A percentile compares a stretch with the other conserved stretches of the same genome.
Conservation (phyloP, 2,888 invertebrate species). For the Podabrus alpinus region DNA sequence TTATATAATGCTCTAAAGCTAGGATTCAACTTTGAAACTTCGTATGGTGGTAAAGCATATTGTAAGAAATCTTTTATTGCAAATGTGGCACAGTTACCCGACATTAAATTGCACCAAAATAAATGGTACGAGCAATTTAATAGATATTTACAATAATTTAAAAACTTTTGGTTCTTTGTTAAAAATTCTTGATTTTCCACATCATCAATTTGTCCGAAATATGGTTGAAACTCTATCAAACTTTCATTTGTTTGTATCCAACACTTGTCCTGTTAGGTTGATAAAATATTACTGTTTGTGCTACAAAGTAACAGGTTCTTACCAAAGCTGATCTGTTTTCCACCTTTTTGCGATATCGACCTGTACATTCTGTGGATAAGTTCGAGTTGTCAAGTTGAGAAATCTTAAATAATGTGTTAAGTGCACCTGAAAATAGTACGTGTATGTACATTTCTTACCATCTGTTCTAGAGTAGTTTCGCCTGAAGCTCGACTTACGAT, state of each 20-base stretch:
- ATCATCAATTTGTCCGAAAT: slow-evolving; percentile 39
- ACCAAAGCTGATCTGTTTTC: slow-evolving; percentile 49
- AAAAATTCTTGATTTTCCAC: slow-evolving; percentile 45
- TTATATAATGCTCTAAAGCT: slow-evolving; percentile 59
- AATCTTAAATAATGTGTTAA: not conserved
- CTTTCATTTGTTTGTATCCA: slow-evolving; percentile 47
- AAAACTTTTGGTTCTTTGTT: slow-evolving; percentile 42
- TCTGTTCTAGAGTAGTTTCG: slow-evolving; percentile 10
- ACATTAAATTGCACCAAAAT: slow-evolving; percentile 53
- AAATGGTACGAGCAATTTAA: slow-evolving; percentile 50
- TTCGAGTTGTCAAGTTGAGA: not conserved
- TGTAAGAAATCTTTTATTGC: slow-evolving; percentile 48
- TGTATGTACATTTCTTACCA: not conserved
- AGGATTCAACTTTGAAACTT: slow-evolving; percentile 50
- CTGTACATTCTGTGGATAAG: not conserved
- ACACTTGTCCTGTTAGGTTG: slow-evolving; percentile 32
- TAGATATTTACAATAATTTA: slow-evolving; percentile 47
- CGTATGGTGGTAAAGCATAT: slow-evolving; percentile 51
- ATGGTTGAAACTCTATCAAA: slow-evolving; percentile 45
- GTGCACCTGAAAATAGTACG: not conserved
- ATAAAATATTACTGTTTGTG: not conserved
- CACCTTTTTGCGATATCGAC: slow-evolving; percentile 27
- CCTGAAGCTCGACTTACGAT: slow-evolving; percentile 37
- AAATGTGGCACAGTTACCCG: slow-evolving; percentile 42
- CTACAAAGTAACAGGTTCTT: slow-evolving; percentile 13